These are phyloP conservation scores for Asbolus verrucosus DNA, from an alignment of 1,140 invertebrate species.

Conservation along the genomic window DNA sequence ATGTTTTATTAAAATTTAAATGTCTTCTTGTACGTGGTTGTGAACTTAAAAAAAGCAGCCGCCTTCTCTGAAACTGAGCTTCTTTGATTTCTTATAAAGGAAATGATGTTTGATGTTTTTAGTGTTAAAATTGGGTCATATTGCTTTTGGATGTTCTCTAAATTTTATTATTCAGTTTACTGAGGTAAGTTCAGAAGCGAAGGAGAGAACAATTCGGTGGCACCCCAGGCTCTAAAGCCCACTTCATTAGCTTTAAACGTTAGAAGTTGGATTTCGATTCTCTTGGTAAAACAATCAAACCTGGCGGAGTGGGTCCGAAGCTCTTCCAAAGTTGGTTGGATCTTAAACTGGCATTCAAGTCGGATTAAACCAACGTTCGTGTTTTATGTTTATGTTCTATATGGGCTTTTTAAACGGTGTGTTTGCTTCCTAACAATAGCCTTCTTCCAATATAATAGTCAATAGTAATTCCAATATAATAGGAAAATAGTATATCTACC, in stretches of 20 bases:
- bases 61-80: not conserved
- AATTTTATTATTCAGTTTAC: conserved; percentile 2
- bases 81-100: not conserved
- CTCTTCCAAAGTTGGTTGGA: conserved; percentile 28
- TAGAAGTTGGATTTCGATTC: conserved; percentile 24
- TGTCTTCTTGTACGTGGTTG: not conserved
- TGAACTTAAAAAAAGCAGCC: not conserved
- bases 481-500: not conserved
- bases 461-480: no score
- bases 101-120: not conserved
- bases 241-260: conserved; percentile 35
- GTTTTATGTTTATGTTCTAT: conserved; percentile 36
- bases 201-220: conserved; percentile 13
- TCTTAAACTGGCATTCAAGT: conserved; percentile 36
- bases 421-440: conserved; percentile 36
- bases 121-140: not conserved
- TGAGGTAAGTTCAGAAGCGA: not conserved
- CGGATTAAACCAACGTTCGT: conserved; percentile 33
- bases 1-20: conserved; percentile 5
- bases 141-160: not conserved
- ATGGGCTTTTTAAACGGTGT: conserved; percentile 35
- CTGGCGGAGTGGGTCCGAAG: conserved; percentile 30
- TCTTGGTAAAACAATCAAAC: conserved; percentile 37
- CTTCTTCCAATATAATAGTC: conserved; percentile 14
- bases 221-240: not conserved